These are phyloP conservation scores for Hybos culiciformis DNA, from an alignment of 2,888 invertebrate genomes.

Conservation along the genomic window DNA sequence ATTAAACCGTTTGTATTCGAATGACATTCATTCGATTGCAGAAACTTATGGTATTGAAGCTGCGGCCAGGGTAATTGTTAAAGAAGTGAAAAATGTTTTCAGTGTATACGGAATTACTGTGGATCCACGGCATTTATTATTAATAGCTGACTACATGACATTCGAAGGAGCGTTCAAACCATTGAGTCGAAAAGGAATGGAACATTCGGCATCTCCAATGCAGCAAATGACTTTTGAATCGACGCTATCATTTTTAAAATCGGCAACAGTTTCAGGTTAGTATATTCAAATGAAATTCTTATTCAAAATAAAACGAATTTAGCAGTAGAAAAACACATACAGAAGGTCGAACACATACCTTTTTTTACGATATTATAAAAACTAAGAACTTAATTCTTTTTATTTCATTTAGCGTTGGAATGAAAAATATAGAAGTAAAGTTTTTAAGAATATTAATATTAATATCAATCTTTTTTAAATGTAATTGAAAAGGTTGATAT, in stretches of 20 bases:
- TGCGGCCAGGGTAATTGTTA: conserved; percentile 76
- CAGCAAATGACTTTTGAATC: conserved; percentile 99
- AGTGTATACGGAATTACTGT: conserved; percentile 94
- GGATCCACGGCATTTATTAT: conserved; percentile 79
- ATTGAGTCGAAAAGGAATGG: conserved; percentile 83
- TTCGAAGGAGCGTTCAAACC: conserved; percentile 81
- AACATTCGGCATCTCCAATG: conserved; percentile 77
- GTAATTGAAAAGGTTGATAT: too few relatives aligned
- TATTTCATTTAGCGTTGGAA: too few relatives aligned
- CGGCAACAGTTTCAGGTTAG: conserved; percentile 41
- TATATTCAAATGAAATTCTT: too few relatives aligned
- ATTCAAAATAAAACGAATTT: too few relatives aligned
- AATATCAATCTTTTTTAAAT: too few relatives aligned
- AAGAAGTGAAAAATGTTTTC: conserved; percentile 93
- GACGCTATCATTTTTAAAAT: conserved; percentile 69
- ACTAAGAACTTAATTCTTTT: neutral
- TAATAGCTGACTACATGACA: conserved; percentile 98
- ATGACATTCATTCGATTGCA: conserved; percentile 86
- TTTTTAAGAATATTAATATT: too few relatives aligned
- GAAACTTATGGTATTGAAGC: conserved; percentile 93
- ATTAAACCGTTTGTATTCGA: conserved; percentile 73
- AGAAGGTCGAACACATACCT: too few relatives aligned
- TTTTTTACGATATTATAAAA: neutral
- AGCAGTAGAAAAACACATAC: too few relatives aligned
- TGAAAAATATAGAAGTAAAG: too few relatives aligned